Evolutionary conservation across 2,888 invertebrate genomes (phyloP).

Genomic region (Agrilus biguttatus): DNA sequence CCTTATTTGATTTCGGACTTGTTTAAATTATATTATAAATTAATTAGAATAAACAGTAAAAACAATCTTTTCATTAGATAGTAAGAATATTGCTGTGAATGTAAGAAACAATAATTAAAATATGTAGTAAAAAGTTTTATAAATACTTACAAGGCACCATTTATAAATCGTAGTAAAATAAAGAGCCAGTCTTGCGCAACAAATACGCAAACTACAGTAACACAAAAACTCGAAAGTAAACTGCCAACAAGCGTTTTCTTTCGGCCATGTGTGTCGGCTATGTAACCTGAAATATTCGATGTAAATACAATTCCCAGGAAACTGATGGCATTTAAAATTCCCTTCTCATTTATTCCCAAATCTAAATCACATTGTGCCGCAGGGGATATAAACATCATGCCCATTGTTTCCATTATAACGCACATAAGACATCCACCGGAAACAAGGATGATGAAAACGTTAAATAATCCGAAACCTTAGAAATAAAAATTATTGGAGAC

Average conservation of each 20-base stretch:
- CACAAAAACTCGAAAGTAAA: conserved; percentile 31
- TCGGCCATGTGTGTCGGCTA: conserved; percentile 40
- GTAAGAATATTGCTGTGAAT: no score
- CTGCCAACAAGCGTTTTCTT: conserved; percentile 34
- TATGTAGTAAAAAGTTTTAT: not conserved
- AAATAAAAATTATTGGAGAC: not conserved
- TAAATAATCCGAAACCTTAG: conserved; percentile 45
- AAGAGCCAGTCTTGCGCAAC: conserved; percentile 36
- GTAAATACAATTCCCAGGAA: conserved; percentile 47
- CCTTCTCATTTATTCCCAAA: conserved; percentile 44
- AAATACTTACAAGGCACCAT: conserved; percentile 36
- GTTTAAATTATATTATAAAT: no score
- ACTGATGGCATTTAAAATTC: conserved; percentile 48
- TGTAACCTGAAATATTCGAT: conserved; percentile 43
- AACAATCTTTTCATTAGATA: no score
- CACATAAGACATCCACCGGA: conserved; percentile 49
- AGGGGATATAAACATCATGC: conserved; percentile 49
- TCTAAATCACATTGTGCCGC: conserved; percentile 52
- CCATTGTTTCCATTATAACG: conserved; percentile 52
- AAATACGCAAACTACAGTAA: conserved; percentile 36
- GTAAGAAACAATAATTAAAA: no score
- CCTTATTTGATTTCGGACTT: no score
- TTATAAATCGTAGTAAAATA: conserved; percentile 35
- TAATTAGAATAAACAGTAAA: no score
- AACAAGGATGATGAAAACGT: conserved; percentile 42